These are phyloP conservation scores for Dichetophora obliterata DNA, from an alignment of 2,888 invertebrate species.

Conservation along the genomic window DNA sequence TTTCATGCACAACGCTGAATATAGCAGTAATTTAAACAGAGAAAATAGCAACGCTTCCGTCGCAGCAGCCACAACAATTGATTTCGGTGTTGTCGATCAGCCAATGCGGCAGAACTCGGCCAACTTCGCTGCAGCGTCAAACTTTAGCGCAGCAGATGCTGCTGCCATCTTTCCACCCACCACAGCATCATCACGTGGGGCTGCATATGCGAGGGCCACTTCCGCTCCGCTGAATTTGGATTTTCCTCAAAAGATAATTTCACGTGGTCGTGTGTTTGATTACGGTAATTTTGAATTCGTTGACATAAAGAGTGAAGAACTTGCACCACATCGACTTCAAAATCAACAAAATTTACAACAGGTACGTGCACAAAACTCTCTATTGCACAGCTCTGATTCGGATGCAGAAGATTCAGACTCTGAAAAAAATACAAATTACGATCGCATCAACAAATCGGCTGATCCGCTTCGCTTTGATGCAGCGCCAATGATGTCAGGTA, in stretches of 20 bases:
- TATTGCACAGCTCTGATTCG: background rate
- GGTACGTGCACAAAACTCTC: background rate
- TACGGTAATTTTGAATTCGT: background rate
- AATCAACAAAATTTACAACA: background rate
- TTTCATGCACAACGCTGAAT: background rate
- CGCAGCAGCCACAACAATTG: background rate
- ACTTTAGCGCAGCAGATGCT: background rate
- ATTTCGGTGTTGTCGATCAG: background rate
- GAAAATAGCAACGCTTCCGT: background rate
- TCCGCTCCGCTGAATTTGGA: conserved; percentile 1
- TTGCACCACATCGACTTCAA: background rate
- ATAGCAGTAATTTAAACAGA: background rate
- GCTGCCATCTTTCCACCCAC: conserved; percentile 3
- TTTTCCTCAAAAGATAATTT: background rate
- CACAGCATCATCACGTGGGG: background rate
- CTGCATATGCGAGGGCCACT: background rate
- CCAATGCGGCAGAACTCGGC: conserved; percentile 4
- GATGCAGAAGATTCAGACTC: background rate
- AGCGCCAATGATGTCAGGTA: background rate
- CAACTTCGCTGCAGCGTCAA: background rate
- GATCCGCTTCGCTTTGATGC: background rate
- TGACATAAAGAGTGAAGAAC: background rate
- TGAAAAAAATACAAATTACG: background rate
- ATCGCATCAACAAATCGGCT: background rate
- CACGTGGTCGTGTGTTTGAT: conserved; percentile 8